A percentile compares a stretch with the other conserved stretches of the same genome.
phyloP scores from a whole-genome alignment of 2,113 vertebrate genomes.

The Hypomesus transpacificus region DNA sequence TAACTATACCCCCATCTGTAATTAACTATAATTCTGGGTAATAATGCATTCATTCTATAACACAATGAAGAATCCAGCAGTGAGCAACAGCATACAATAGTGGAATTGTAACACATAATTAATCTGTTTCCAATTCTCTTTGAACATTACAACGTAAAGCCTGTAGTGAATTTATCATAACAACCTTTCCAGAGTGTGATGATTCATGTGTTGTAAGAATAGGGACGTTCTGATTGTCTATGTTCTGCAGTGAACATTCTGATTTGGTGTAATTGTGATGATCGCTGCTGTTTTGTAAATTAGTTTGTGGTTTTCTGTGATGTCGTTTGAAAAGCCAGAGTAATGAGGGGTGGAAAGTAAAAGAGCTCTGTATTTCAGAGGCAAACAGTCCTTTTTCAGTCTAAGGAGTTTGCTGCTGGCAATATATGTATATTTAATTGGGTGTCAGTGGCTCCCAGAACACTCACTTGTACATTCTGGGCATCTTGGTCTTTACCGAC shows the following conservation, averaged over 20 bases:
- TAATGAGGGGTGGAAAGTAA: slow-evolving; percentile 57
- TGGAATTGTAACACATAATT: slow-evolving; percentile 4
- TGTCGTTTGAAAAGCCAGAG: slow-evolving; percentile 52
- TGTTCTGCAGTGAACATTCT: slow-evolving; percentile 16
- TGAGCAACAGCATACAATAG: background rate
- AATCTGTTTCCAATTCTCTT: slow-evolving; percentile 28
- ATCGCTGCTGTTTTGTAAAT: slow-evolving; percentile 43
- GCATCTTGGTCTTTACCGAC: slow-evolving; percentile 16
- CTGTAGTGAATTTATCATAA: background rate
- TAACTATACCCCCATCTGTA: too few species aligned
- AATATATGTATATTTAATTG: slow-evolving; percentile 56
- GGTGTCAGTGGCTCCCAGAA: slow-evolving; percentile 41
- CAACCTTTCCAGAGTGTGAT: background rate
- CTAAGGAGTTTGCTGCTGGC: slow-evolving; percentile 42
- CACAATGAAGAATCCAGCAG: too few species aligned
- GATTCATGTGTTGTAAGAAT: background rate
- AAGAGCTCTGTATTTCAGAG: slow-evolving; percentile 56
- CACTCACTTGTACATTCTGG: slow-evolving; percentile 16
- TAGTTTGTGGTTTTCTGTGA: slow-evolving; percentile 39
- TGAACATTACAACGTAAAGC: slow-evolving; percentile 28
- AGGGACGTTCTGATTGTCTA: background rate
- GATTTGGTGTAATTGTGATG: slow-evolving; percentile 49
- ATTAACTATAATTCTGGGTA: too few species aligned
- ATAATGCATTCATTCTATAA: too few species aligned
- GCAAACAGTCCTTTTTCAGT: slow-evolving; percentile 41